phyloP scores from a whole-genome alignment of 2,797 vertebrate genomes.

The Sternarchorhynchus goeldii region DNA sequence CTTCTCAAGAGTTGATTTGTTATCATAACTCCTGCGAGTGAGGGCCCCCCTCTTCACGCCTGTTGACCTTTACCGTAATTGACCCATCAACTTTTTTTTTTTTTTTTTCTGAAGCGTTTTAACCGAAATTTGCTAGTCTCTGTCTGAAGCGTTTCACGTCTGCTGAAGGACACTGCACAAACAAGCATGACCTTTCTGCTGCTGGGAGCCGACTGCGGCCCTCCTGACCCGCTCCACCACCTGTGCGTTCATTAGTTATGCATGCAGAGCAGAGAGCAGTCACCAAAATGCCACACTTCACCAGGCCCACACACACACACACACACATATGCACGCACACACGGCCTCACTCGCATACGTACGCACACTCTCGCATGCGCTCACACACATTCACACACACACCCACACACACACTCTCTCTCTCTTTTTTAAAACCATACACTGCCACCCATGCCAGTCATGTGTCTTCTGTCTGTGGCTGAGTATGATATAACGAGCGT shows the following conservation, averaged over 20 bases:
- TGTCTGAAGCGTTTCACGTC: slow-evolving; percentile 81
- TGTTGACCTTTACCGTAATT: slow-evolving; percentile 81
- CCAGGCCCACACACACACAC: slow-evolving; percentile 57
- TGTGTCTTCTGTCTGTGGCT: slow-evolving; percentile 49
- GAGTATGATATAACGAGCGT: too few relatives aligned
- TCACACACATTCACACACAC: neutral
- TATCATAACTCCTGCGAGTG: slow-evolving; percentile 61
- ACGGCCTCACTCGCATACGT: slow-evolving; percentile 11
- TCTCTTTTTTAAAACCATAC: slow-evolving; percentile 39
- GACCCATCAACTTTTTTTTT: slow-evolving; percentile 83
- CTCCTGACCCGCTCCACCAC: slow-evolving; percentile 73
- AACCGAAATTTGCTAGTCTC: slow-evolving; percentile 72
- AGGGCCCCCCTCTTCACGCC: slow-evolving; percentile 43
- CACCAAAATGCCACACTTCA: slow-evolving; percentile 82
- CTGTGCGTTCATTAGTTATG: slow-evolving; percentile 83
- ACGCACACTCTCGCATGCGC: neutral
- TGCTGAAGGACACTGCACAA: slow-evolving; percentile 80
- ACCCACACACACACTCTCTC: slow-evolving; percentile 29
- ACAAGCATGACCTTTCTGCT: slow-evolving; percentile 81
- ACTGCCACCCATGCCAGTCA: slow-evolving; percentile 46
- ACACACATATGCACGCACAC: neutral
- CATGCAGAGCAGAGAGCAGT: slow-evolving; percentile 70
- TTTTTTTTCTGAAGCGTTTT: slow-evolving; percentile 64
- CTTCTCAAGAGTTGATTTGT: slow-evolving; percentile 65
- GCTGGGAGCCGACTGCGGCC: slow-evolving; percentile 64